These are phyloP conservation scores for Syncerus caffer DNA, from an alignment of 2,797 vertebrate genomes.

Conservation along the genomic window DNA sequence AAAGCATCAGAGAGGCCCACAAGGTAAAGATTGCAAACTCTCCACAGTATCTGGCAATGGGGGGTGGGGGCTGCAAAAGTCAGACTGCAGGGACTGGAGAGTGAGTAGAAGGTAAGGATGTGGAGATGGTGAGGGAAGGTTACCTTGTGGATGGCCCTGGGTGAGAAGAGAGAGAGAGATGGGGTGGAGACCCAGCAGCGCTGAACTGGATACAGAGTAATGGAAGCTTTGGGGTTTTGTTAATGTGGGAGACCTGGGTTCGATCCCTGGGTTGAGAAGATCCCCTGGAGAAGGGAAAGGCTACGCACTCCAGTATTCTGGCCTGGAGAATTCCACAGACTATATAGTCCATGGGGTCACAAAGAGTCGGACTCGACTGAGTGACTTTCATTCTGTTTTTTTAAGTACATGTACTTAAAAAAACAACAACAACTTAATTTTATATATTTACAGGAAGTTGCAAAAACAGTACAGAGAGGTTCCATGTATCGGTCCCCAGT, in stretches of 20 bases:
- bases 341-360: not conserved
- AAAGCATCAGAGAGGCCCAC: not conserved
- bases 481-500: not conserved
- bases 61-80: not conserved
- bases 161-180: not conserved
- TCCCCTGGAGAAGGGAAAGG: not conserved
- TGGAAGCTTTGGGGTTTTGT: not conserved
- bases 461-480: not conserved
- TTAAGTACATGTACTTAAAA: not conserved
- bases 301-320: not conserved
- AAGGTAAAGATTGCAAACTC: too few species aligned
- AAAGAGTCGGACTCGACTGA: accelerated
- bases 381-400: not conserved
- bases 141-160: not conserved
- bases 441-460: not conserved
- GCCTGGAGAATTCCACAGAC: not conserved
- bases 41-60: accelerated
- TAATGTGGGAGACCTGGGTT: not conserved
- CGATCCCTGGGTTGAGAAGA: not conserved
- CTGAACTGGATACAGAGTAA: not conserved
- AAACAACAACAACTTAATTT: not conserved
- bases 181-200: too few species aligned
- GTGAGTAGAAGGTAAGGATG: not conserved
- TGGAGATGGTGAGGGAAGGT: accelerated
- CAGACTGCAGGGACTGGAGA: not conserved